A percentile compares a stretch with the other conserved stretches of the same genome.
Conservation (phyloP, 2,888 invertebrate genomes). For the Germaria angustata region DNA sequence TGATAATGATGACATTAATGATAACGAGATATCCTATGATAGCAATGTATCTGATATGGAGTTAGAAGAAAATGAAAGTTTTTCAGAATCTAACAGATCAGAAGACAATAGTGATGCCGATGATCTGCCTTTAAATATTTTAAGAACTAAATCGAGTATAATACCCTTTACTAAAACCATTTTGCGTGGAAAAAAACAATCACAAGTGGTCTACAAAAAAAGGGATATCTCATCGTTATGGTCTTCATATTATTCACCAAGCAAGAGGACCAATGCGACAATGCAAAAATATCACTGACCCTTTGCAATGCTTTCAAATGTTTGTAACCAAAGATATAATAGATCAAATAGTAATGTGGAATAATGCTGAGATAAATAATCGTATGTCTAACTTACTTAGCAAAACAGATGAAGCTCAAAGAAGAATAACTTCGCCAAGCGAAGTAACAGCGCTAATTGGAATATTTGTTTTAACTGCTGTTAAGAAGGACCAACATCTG, state of each 20-base stretch:
- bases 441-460: not conserved
- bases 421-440: not conserved
- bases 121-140: not conserved
- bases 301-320: constrained; percentile 35
- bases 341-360: constrained; percentile 40
- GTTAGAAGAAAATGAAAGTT: not conserved
- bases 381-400: not conserved
- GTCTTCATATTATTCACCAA: constrained; percentile 40
- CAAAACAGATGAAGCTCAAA: not conserved
- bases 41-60: not conserved
- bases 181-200: constrained; percentile 15
- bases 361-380: not conserved
- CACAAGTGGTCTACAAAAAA: constrained; percentile 32
- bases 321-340: constrained; percentile 38
- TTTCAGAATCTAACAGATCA: not conserved
- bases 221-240: constrained; percentile 16
- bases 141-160: not conserved
- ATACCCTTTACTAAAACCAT: not conserved
- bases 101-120: not conserved
- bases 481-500: not conserved
- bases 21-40: too few species aligned
- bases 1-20: too few species aligned
- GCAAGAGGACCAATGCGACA: constrained; percentile 23
- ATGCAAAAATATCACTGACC: constrained; percentile 47
- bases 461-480: constrained; percentile 1